Evolutionary conservation across 2,888 invertebrate genomes (phyloP).

Genomic region (Xylocampa areola): DNA sequence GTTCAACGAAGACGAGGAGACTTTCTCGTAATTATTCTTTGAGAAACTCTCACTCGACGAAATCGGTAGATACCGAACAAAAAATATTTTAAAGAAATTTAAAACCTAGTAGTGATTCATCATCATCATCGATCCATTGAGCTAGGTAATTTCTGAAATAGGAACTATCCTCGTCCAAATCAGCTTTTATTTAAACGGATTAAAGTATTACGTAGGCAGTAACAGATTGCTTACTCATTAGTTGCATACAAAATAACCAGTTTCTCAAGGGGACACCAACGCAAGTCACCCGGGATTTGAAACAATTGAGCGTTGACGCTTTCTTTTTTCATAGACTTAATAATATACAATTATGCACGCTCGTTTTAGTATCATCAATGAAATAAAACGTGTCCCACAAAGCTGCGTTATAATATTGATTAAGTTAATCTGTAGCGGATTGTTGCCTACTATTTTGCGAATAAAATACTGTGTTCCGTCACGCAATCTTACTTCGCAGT

Average conservation of each 20-base stretch:
- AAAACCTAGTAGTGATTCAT: too few species aligned
- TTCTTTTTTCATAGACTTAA: conserved; percentile 26
- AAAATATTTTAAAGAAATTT: too few species aligned
- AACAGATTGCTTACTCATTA: conserved; percentile 42
- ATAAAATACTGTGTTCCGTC: conserved; percentile 66
- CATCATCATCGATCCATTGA: too few species aligned
- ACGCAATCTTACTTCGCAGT: conserved; percentile 67
- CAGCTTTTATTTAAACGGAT: too few species aligned
- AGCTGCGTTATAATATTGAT: conserved; percentile 73
- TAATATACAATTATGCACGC: not conserved
- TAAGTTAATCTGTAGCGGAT: conserved; percentile 69
- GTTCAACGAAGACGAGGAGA: too few species aligned
- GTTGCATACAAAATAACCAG: conserved; percentile 30
- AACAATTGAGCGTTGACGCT: conserved; percentile 29
- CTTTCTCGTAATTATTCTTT: too few species aligned
- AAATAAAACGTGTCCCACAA: conserved; percentile 41
- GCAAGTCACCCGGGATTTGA: conserved; percentile 11
- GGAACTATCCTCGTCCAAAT: too few species aligned
- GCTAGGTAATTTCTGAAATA: too few species aligned
- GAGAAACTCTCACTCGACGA: too few species aligned
- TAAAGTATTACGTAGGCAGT: conserved; percentile 37
- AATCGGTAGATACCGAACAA: too few species aligned
- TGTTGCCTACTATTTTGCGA: conserved; percentile 66
- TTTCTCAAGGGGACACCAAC: conserved; percentile 16
- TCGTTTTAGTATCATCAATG: conserved; percentile 33